Evolutionary conservation across 2,888 invertebrate species (phyloP), one percentile per base, ranked within the genome.

Genomic region (Entomobrya proxima): DNA sequence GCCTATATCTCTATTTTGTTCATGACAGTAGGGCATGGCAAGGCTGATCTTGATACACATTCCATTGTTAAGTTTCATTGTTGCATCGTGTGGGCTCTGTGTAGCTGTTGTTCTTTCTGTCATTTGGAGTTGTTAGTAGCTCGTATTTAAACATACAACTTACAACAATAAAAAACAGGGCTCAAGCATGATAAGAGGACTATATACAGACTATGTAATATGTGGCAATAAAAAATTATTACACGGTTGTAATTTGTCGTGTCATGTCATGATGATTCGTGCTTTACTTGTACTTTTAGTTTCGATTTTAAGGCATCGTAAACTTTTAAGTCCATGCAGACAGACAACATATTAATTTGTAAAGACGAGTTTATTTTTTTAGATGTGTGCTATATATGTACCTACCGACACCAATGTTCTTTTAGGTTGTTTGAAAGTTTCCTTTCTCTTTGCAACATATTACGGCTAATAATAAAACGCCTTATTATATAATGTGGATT

Each of bases 231-330:
- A 50, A 67, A 64, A 35, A 40, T 35, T 40, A 76, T 61, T 77
- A 75, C 21, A 18, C 50, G 67, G 64, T 32, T 55, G 72, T 72
- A 80, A 80, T 80, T 69, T 67, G 80, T 69, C 80, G 55, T 55
- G 80, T 80, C 80, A 72, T 72, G 72, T 50, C 72, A 74, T 74
- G 72, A 47, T 74, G 69, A 80, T 72, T 80, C 80, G 80, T 80
- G 80, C 69, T 80, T 69, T 80, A 80, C 80, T 69, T 80, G 80
- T 80, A 80, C 80, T 72, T 72, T 80, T 55, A 18, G 47, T 78
- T 78, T 47, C 64, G n/a, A 67, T 15, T 55, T 58, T 74, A 74
- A 30, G 72, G 32, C 72, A 13, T 67, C 40, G 18, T 32, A 50
- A 30, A 50, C n/a, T n/a, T n/a, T n/a, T 50, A 50, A 47, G 27